These are phyloP conservation scores for Podilymbus podiceps DNA, from an alignment of 2,113 vertebrate genomes.

Conservation along the genomic window DNA sequence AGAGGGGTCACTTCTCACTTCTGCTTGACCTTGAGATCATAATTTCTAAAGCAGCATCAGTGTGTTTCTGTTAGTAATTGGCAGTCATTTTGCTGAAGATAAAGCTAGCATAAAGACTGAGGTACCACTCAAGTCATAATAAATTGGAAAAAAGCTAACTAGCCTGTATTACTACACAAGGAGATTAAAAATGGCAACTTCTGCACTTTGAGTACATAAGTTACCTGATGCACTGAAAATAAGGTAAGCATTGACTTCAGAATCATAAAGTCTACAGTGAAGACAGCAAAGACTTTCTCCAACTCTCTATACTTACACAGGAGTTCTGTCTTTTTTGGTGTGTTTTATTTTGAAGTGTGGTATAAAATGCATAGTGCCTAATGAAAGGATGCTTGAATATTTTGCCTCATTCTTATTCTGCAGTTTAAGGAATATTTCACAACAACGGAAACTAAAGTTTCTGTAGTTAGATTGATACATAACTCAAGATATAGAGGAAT, in stretches of 20 bases:
- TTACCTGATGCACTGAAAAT: not conserved
- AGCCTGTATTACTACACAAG: not conserved
- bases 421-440: not conserved
- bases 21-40: not conserved
- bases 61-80: not conserved
- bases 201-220: not conserved
- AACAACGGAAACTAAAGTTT: not conserved
- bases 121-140: not conserved
- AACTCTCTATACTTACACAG: not conserved
- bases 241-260: not conserved
- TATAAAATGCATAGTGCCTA: not conserved
- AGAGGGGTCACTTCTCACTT: not conserved
- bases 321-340: not conserved
- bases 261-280: not conserved
- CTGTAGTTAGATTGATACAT: not conserved
- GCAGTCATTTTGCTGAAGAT: not conserved
- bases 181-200: not conserved
- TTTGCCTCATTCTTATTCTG: not conserved
- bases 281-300: not conserved
- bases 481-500: not conserved
- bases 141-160: conserved; percentile 20
- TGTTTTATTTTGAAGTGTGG: not conserved
- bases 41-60: not conserved
- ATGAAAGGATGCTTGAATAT: not conserved
- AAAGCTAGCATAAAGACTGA: conserved; percentile 12